Conservation (phyloP, 2,113 vertebrate species). For the Passer domesticus region DNA sequence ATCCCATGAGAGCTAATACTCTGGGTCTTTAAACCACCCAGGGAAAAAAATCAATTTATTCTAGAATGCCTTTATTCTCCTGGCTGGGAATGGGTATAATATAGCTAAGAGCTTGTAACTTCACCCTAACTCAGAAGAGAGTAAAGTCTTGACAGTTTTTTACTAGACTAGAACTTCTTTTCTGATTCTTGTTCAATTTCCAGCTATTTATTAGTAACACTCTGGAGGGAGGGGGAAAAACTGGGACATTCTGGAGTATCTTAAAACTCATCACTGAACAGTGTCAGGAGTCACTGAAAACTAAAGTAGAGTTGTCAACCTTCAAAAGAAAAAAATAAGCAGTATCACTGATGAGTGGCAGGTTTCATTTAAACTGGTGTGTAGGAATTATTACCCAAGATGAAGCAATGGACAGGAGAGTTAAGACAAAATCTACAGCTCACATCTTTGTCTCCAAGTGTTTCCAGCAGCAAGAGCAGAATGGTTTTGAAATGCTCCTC, state of each 20-base stretch:
- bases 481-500: slow-evolving; percentile 99
- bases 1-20: neutral
- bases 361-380: neutral
- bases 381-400: neutral
- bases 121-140: neutral
- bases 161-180: neutral
- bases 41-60: neutral
- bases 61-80: neutral
- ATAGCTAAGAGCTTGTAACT: neutral
- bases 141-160: neutral
- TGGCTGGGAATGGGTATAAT: neutral
- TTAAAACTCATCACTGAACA: neutral
- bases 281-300: neutral
- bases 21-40: neutral
- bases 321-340: neutral
- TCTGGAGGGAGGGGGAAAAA: neutral
- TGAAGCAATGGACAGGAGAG: neutral
- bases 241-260: neutral
- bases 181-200: neutral
- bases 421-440: slow-evolving; percentile 44
- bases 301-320: neutral
- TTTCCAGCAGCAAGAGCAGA: slow-evolving; percentile 93
- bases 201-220: neutral
- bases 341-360: neutral
- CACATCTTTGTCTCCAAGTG: slow-evolving; percentile 96